phyloP scores from a whole-genome alignment of 2,888 invertebrate species.

The Habroteleia sp. region DNA sequence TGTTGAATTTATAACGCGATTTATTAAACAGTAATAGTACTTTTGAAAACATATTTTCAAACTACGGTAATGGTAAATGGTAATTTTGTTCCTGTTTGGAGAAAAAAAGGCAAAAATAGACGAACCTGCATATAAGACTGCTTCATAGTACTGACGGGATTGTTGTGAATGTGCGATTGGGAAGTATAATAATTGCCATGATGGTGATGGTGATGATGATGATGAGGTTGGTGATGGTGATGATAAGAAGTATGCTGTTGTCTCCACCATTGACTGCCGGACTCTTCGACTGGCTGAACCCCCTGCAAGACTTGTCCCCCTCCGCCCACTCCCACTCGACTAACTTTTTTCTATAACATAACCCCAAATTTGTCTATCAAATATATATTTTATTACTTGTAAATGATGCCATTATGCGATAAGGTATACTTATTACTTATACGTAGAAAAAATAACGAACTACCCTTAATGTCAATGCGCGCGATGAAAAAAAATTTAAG shows the following conservation, averaged over 20 bases:
- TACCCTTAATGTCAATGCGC: too few relatives aligned
- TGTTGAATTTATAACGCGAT: too few relatives aligned
- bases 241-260: conserved; percentile 70
- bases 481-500: too few relatives aligned
- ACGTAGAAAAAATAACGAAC: too few relatives aligned
- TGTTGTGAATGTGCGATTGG: conserved; percentile 79
- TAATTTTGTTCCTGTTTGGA: too few relatives aligned
- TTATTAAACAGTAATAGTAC: too few relatives aligned
- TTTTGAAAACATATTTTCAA: too few relatives aligned
- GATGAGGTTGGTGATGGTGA: conserved; percentile 69
- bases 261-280: conserved; percentile 79
- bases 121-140: conserved; percentile 82
- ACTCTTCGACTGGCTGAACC: conserved; percentile 76
- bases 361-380: conserved; percentile 29
- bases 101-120: too few relatives aligned
- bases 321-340: conserved; percentile 79
- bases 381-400: too few relatives aligned
- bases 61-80: too few relatives aligned
- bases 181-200: conserved; percentile 78
- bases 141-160: conserved; percentile 80
- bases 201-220: conserved; percentile 75
- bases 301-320: conserved; percentile 76
- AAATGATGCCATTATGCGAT: too few relatives aligned
- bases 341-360: conserved; percentile 80
- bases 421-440: too few relatives aligned